Conservation (phyloP, 2,888 invertebrate genomes). For the Brachyptera putata region DNA sequence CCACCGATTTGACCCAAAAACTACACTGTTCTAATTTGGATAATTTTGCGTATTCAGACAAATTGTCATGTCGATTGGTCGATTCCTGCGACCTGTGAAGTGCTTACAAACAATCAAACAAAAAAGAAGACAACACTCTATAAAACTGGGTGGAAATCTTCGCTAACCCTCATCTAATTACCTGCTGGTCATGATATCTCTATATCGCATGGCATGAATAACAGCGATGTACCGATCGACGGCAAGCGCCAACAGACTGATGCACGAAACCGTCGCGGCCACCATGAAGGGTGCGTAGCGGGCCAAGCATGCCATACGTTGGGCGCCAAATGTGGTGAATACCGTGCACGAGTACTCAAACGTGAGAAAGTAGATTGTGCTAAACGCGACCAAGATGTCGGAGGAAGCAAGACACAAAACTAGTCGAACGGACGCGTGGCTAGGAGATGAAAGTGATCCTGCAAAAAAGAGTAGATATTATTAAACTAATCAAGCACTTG, state of each 20-base stretch:
- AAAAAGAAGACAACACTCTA: too few species aligned
- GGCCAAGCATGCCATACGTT: conserved; percentile 17
- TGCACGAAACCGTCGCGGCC: conserved; percentile 22
- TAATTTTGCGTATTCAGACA: too few species aligned
- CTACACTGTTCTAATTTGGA: too few species aligned
- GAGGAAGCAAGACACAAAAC: conserved; percentile 27
- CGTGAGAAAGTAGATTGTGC: conserved; percentile 24
- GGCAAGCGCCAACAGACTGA: conserved; percentile 25
- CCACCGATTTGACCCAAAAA: too few species aligned
- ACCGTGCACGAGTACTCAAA: conserved; percentile 30
- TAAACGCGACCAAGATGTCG: conserved; percentile 28
- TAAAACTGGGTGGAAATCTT: too few species aligned
- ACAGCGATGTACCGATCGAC: conserved; percentile 31
- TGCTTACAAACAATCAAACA: too few species aligned
- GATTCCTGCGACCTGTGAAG: too few species aligned
- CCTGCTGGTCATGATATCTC: conserved; percentile 29
- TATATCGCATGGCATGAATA: conserved; percentile 29
- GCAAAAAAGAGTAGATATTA: not conserved
- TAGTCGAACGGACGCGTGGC: conserved; percentile 22
- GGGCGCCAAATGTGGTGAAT: not conserved
- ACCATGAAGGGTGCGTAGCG: conserved; percentile 24
- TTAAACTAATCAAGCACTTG: not conserved
- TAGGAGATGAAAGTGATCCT: not conserved
- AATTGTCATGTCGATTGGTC: too few species aligned
- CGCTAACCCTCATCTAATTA: too few species aligned